Evolutionary conservation across 1,140 invertebrate genomes (phyloP), one percentile per base, ranked within the genome.

Genomic region (Hypothenemus hampei): DNA sequence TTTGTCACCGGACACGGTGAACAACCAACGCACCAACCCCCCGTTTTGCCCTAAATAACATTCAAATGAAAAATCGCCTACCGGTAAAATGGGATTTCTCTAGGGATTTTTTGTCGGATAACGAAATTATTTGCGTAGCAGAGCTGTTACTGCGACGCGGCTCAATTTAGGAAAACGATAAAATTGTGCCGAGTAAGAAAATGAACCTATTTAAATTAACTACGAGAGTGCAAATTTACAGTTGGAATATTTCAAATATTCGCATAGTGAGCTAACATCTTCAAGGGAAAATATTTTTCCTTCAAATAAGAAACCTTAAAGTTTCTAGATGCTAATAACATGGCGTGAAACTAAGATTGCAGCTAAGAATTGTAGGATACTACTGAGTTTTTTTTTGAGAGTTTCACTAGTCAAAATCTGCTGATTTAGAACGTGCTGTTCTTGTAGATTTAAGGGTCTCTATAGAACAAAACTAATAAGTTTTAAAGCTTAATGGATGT

Each of bases 31-130:
- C 13, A 16, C 11, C 15, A 13, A 16, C 5, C 22, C 22, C 22
- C 43, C 18, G 23, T 13, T 45, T 45, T 45, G 26, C 22, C 8
- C 6, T 7, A 45, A 45, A 45, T 45, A 29, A 29, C 23, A 29
- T 41, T 45, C 31, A 45, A 45, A 45, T 45, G 43, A 29, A 29
- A 45, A 45, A 45, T 29, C 43, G 43, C 23, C n/a, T n/a, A n/a
- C 22, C 43, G 11, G 43, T 13, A 29, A 45, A 45, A 45, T 45
- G 24, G n/a, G n/a, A 11, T 16, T 16, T 29, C 43, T 45, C 43
- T 15, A 7, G 22, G 13, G 23, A 15, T 26, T 45, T 45, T 45
- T 11, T 18, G 10, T 41, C 20, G 13, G 43, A 45, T 45, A 29
- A 20, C 22, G 43, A 13, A 26, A 29, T n/a, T 43, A 45, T 45